phyloP scores from a whole-genome alignment of 2,797 vertebrate species.

The Etheostoma perlongum region DNA sequence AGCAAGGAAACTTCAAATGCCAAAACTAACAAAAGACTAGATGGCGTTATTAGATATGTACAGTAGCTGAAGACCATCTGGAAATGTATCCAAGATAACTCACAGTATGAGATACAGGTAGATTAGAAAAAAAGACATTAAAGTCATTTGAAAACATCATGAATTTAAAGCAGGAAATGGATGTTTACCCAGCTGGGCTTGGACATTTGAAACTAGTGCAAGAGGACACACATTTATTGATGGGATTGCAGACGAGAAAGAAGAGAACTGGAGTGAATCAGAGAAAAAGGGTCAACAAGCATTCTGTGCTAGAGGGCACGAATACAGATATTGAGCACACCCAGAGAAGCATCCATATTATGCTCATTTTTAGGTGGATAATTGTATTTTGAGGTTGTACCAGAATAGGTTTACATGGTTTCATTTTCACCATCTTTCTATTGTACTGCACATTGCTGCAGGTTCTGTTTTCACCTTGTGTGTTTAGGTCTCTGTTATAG shows the following conservation, averaged over 20 bases:
- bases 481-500: too few species aligned
- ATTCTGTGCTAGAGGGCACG: slow-evolving; percentile 12
- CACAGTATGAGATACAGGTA: neutral
- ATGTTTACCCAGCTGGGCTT: slow-evolving; percentile 20
- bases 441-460: too few species aligned
- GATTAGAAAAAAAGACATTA: slow-evolving; percentile 24
- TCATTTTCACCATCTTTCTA: too few species aligned
- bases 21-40: slow-evolving; percentile 24
- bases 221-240: slow-evolving; percentile 19
- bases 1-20: neutral
- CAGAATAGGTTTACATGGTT: too few species aligned
- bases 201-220: slow-evolving; percentile 7
- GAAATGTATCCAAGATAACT: slow-evolving; percentile 5
- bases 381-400: too few species aligned
- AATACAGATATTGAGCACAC: slow-evolving; percentile 18
- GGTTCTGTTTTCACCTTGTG: too few species aligned
- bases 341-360: neutral
- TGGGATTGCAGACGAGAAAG: slow-evolving; percentile 7
- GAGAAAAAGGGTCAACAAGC: slow-evolving; percentile 4
- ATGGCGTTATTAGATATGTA: slow-evolving; percentile 30
- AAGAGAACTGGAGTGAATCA: slow-evolving; percentile 13
- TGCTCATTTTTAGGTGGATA: too few species aligned
- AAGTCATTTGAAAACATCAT: slow-evolving; percentile 22
- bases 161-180: slow-evolving; percentile 21
- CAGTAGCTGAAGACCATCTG: slow-evolving; percentile 30